Evolutionary conservation across 1,140 invertebrate species (phyloP).

Genomic region (Gonatopus flavifemur): DNA sequence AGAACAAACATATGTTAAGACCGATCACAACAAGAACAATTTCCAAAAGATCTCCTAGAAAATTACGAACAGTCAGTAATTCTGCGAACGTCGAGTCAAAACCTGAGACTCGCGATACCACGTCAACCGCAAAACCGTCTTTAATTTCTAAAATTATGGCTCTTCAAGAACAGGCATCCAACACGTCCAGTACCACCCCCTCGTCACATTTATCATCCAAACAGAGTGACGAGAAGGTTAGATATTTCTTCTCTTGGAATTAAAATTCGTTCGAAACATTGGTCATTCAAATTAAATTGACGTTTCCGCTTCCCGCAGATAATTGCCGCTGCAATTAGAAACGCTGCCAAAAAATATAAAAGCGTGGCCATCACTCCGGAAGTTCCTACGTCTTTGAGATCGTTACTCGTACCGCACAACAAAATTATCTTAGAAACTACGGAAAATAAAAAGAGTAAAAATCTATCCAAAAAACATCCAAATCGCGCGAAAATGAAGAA

Average conservation of each 20-base stretch:
- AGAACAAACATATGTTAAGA: slow-evolving; percentile 8
- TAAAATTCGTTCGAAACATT: neutral
- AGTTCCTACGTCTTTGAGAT: slow-evolving; percentile 19
- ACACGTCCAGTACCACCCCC: slow-evolving; percentile 4
- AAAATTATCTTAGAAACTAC: neutral
- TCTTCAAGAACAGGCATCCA: slow-evolving; percentile 29
- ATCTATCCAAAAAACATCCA: slow-evolving; percentile 18
- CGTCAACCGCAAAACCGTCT: slow-evolving; percentile 10
- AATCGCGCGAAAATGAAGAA: slow-evolving; percentile 29
- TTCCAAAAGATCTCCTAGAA: slow-evolving; percentile 7
- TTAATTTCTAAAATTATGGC: slow-evolving; percentile 36
- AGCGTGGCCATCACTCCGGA: slow-evolving; percentile 19
- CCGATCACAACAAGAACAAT: slow-evolving; percentile 6
- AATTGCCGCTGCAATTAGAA: slow-evolving; percentile 31
- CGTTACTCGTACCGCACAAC: slow-evolving; percentile 1
- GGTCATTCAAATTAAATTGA: neutral
- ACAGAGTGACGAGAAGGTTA: slow-evolving; percentile 36
- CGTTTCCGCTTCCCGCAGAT: slow-evolving; percentile 22
- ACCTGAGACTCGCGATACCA: too few species aligned
- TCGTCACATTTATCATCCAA: slow-evolving; percentile 19
- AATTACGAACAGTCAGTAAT: slow-evolving; percentile 11
- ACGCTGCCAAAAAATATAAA: slow-evolving; percentile 39
- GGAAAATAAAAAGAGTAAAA: slow-evolving; percentile 17
- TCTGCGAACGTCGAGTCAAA: slow-evolving; percentile 2
- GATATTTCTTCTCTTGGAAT: neutral